These are phyloP conservation scores for Lithobates sylvaticus DNA, from an alignment of 2,797 vertebrate genomes.

Conservation along the genomic window DNA sequence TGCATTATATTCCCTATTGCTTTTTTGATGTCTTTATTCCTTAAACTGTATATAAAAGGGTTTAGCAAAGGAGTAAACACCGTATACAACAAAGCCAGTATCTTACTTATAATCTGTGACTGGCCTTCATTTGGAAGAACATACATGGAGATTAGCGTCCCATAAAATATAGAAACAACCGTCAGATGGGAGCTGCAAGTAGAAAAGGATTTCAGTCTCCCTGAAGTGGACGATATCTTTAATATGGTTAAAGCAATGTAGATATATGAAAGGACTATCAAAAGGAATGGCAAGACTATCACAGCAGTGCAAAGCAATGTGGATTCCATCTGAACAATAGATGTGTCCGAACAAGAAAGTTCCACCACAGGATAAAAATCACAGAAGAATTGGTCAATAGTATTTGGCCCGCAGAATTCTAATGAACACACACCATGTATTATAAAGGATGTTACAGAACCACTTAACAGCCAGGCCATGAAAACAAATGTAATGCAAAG, in stretches of 20 bases:
- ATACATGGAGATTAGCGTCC: too few relatives aligned
- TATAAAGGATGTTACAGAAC: neutral
- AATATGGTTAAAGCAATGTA: constrained; percentile 12
- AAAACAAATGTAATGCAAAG: neutral
- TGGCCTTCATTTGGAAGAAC: too few relatives aligned
- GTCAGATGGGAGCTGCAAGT: constrained; percentile 23
- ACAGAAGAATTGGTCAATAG: constrained; percentile 24
- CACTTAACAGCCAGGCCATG: neutral
- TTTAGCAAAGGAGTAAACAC: too few relatives aligned
- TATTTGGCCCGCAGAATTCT: constrained; percentile 8
- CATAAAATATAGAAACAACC: neutral
- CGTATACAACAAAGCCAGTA: too few relatives aligned
- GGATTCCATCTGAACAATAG: neutral
- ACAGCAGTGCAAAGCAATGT: neutral
- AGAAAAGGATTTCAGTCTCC: constrained; percentile 13
- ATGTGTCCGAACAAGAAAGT: constrained; percentile 25
- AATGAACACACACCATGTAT: neutral
- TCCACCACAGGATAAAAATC: constrained; percentile 19
- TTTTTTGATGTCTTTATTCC: too few relatives aligned
- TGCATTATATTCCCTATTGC: too few relatives aligned
- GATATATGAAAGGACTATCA: neutral
- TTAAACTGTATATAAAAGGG: too few relatives aligned
- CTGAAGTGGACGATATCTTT: neutral
- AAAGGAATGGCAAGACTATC: neutral
- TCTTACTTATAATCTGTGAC: too few relatives aligned